Conservation (phyloP, 23 tunicate species). For the Aplidium turbinatum region DNA sequence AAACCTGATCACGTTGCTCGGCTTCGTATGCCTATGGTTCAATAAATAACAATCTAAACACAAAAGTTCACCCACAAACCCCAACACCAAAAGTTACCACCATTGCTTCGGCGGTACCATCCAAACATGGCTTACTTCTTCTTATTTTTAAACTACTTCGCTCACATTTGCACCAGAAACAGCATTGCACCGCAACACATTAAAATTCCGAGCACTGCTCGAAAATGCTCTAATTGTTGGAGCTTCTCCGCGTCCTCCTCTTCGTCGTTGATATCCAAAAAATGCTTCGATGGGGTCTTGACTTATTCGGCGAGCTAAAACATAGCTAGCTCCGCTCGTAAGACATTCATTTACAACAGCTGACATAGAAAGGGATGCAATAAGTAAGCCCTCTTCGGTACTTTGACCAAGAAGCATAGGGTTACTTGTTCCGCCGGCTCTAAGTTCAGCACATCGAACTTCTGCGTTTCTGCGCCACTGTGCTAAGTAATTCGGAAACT, state of each 20-base stretch:
- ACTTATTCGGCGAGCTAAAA: conserved; percentile 20
- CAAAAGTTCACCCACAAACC: too few species aligned
- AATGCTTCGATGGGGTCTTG: conserved; percentile 37
- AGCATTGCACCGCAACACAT: background rate
- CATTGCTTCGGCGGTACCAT: too few species aligned
- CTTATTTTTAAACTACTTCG: conserved; percentile 6
- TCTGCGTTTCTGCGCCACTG: background rate
- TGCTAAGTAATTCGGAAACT: conserved; percentile 6
- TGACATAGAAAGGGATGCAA: conserved; percentile 20
- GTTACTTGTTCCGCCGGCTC: conserved; percentile 19
- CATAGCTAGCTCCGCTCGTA: conserved; percentile 22
- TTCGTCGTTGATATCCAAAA: conserved; percentile 22
- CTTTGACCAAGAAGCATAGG: conserved; percentile 22
- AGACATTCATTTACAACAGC: conserved; percentile 3
- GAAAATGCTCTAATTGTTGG: conserved; percentile 3
- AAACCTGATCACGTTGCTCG: too few species aligned
- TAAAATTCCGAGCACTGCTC: background rate
- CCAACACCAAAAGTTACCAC: too few species aligned
- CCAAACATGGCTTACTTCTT: too few species aligned
- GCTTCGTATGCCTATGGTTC: too few species aligned
- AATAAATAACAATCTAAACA: too few species aligned
- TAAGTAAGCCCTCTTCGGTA: conserved; percentile 20
- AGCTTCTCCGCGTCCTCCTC: conserved; percentile 16
- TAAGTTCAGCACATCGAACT: conserved; percentile 8
- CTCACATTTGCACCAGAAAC: conserved; percentile 2